Base-by-base conservation (phyloP, 2,797 vertebrate species). In the Acropternis orthonyx region DNA sequence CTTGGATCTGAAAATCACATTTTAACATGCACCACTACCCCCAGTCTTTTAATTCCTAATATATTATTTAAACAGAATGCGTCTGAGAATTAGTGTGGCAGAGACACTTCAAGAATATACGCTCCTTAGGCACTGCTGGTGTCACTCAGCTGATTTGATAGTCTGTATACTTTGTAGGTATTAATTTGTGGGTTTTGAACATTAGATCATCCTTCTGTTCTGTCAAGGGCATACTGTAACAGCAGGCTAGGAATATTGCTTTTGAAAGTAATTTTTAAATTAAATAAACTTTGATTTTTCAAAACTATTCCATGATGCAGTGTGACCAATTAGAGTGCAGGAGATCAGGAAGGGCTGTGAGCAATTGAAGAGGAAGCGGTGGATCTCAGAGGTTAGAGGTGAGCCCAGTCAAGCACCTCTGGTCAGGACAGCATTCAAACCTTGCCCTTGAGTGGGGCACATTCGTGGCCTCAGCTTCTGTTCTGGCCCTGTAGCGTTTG, bases 31-130 rank as follows among this genome's bases (percentile, higher is more conserved):
- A 68, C 78, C 2, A 1, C 68, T 85, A 65, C 81, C 89, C 79
- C 43, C 0, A 1, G 77, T 54, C 82, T 85, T 77, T 88, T 86
- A 77, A 93, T 88, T 95, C 54, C 68, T 27, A 9, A 80, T 76
- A 20, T 24, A 92, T 90, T 93, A 93, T 92, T 94, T 85, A 94
- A 85, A 91, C 61, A 83, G 68, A 68, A 94, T 0, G 8, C 10
- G 1, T 34, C 56, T 71, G 68, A 91, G 82, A 88, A 90, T 82
- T 55, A 34, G 16, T 6, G 12, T 36, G 41, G 74, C 61, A 93
- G 58, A 87, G 68, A 14, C 76, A 78, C 65, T 84, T 48, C 32
- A 78, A 49, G 86, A 78, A 76, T 44, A 28, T 12, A 15, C 0
- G 3, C 37, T 90, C 49, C 28, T 63, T 3, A 32, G 92, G 84